phyloP scores from a whole-genome alignment of 2,888 invertebrate genomes.

The Cabera pusaria region DNA sequence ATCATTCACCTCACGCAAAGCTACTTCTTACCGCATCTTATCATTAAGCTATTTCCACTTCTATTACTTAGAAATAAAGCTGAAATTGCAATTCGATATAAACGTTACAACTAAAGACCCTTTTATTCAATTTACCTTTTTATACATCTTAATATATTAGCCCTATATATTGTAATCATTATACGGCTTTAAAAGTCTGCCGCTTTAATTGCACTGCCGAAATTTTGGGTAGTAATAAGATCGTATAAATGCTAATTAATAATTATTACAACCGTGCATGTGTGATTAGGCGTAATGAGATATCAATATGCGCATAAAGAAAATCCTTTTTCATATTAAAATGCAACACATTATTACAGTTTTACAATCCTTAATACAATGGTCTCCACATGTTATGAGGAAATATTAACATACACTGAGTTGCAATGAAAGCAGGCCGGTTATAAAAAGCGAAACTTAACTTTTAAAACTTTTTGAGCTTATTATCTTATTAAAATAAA shows the following conservation, averaged over 20 bases:
- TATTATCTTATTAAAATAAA: too few relatives aligned
- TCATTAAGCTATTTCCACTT: conserved; percentile 10
- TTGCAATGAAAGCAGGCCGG: too few relatives aligned
- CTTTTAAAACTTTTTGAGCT: too few relatives aligned
- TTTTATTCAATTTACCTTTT: conserved; percentile 15
- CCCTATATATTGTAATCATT: conserved; percentile 23
- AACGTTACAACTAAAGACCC: conserved; percentile 1
- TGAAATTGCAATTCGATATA: conserved; percentile 7
- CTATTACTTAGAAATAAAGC: conserved; percentile 19
- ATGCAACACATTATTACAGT: too few relatives aligned
- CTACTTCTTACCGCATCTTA: conserved; percentile 21
- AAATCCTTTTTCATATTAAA: too few relatives aligned
- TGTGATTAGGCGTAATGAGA: conserved; percentile 4
- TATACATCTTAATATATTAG: conserved; percentile 18
- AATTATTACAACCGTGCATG: conserved; percentile 11
- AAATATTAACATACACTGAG: too few relatives aligned
- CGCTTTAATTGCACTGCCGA: conserved; percentile 22
- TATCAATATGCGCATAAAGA: too few relatives aligned
- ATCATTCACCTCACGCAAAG: conserved; percentile 57
- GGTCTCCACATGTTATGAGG: too few relatives aligned
- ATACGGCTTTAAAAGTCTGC: conserved; percentile 11
- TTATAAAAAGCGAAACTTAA: too few relatives aligned
- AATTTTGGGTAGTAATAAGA: conserved; percentile 9
- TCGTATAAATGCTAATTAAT: conserved; percentile 33
- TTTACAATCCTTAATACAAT: too few relatives aligned